Base-by-base conservation (phyloP, 2,888 invertebrate genomes). In the Apoda limacodes region DNA sequence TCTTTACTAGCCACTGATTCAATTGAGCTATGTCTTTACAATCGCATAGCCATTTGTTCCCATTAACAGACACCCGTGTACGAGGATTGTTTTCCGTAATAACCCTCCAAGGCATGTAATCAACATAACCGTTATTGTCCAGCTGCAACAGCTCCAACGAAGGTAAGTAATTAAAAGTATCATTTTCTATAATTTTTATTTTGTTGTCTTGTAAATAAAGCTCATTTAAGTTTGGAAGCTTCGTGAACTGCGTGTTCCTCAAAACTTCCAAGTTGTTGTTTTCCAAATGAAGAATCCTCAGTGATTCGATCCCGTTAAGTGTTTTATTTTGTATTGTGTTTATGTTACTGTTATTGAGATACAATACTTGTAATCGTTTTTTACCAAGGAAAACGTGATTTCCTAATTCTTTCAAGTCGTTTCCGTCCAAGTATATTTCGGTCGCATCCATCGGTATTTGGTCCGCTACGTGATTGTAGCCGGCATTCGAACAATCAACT, bases 391-490 rank as follows among this genome's bases (percentile, higher is more conserved):
- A 93, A 59, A 90, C 89, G 82, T 92, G 92, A 75, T 89, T 89
- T 52, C 88, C 88, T 43, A 94, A 83, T 55, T 89, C 87, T 46
- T 87, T 87, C 41, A 93, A 83, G 61, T 88, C 82, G 68, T 92
- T 91, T 41, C 92, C 92, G 66, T 92, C 92, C 54, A 93, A 82
- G 72, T 90, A 90, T 54, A 93, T 88, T 75, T 92, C 90, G 49
- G 93, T 93, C 49, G 92, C 92, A 71, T 93, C 92, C 91, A 93
- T 93, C 37, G 93, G 93, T 54, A 94, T 88, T 60, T 87, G 85
- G 46, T 88, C 86, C 26, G 92, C 92, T 41, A 92, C 88, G 62
- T 82, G 82, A 55, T 85, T 87, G 71, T 88, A 88, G 43, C 85
- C 88, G 46, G 87, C 87, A 57, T 84, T 86, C 48, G 89, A 88